phyloP scores from a whole-genome alignment of 2,797 vertebrate genomes.

The Liparis tanakae region DNA sequence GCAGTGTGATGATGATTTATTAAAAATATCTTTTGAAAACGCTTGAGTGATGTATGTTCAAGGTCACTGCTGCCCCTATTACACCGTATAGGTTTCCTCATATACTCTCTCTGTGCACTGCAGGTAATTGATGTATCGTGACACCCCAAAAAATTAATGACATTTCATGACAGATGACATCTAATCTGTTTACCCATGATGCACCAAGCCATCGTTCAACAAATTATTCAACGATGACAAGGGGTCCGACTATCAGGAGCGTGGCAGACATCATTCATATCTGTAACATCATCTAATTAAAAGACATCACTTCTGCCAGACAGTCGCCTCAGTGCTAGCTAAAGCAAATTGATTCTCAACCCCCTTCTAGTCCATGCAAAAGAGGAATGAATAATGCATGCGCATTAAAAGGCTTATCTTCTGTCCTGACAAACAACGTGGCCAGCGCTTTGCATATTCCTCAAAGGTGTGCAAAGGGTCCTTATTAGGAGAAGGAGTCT shows the following conservation, averaged over 20 bases:
- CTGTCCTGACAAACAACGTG: constrained; percentile 76
- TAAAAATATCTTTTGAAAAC: neutral
- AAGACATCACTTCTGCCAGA: constrained; percentile 74
- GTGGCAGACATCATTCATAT: constrained; percentile 75
- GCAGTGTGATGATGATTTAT: neutral
- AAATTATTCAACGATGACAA: constrained; percentile 60
- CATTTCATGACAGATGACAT: constrained; percentile 60
- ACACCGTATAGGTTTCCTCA: neutral
- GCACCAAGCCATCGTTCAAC: constrained; percentile 62
- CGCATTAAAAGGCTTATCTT: constrained; percentile 74
- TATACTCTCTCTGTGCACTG: neutral
- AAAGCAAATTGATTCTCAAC: constrained; percentile 73
- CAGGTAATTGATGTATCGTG: constrained; percentile 13
- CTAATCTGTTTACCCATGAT: constrained; percentile 74
- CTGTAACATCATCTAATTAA: constrained; percentile 80
- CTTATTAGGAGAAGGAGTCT: constrained; percentile 56
- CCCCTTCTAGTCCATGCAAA: constrained; percentile 55
- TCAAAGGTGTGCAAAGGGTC: constrained; percentile 64
- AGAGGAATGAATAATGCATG: constrained; percentile 80
- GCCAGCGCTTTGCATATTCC: constrained; percentile 71
- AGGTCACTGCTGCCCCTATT: constrained; percentile 2
- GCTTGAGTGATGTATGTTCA: constrained; percentile 4
- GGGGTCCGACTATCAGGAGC: constrained; percentile 56
- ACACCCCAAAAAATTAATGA: constrained; percentile 63
- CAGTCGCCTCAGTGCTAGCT: constrained; percentile 68